Evolutionary conservation across 2,113 vertebrate genomes (phyloP).

Genomic region (Leucoraja erinaceus): DNA sequence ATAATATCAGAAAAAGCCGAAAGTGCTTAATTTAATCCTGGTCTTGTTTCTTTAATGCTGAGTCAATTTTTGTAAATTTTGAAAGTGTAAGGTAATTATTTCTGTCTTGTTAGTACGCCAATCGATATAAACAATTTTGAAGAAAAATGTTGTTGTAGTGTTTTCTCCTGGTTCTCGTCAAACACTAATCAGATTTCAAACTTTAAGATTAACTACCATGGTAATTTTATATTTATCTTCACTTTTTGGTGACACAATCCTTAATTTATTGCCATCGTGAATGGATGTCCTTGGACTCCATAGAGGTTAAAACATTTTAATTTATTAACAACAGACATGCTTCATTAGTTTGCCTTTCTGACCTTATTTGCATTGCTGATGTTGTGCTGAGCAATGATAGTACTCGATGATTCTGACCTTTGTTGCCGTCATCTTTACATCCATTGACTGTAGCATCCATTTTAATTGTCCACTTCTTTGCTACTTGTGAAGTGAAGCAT

Average conservation of each 20-base stretch:
- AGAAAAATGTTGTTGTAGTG: neutral
- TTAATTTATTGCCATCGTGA: no score
- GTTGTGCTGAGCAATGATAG: neutral
- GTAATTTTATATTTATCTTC: no score
- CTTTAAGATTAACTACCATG: neutral
- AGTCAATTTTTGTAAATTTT: neutral
- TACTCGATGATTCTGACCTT: neutral
- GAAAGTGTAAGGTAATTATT: no score
- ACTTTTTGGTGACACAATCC: no score
- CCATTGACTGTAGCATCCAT: neutral
- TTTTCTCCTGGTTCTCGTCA: neutral
- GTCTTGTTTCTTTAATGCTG: neutral
- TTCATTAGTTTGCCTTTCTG: neutral
- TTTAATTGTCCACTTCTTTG: neutral
- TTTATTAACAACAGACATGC: neutral
- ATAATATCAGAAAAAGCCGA: neutral
- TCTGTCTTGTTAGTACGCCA: neutral
- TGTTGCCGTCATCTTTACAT: neutral
- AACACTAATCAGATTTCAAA: neutral
- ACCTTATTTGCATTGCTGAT: neutral
- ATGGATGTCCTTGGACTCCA: neutral
- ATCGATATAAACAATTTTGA: no score
- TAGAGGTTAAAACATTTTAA: neutral
- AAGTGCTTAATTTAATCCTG: neutral
- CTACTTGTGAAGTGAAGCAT: neutral